These are phyloP conservation scores for Cheilosia grossa DNA, from an alignment of 2,888 invertebrate genomes.

Conservation along the genomic window DNA sequence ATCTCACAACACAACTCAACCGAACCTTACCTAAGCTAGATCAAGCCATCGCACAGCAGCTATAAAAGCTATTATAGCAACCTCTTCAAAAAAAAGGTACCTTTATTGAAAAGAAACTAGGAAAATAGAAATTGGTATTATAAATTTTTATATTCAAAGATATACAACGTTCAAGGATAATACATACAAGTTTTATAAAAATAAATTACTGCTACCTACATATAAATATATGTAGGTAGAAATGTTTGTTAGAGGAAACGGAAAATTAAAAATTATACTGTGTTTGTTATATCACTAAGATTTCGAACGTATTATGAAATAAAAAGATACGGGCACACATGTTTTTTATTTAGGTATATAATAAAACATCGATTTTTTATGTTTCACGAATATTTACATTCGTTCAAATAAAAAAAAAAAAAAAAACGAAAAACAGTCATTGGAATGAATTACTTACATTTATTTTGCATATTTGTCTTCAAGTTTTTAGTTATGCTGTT, in stretches of 20 bases:
- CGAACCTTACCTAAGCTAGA: too few relatives aligned
- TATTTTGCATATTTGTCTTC: conserved; percentile 6
- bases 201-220: conserved; percentile 18
- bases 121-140: not conserved
- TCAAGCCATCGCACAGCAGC: too few relatives aligned
- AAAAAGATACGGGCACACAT: not conserved
- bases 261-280: not conserved
- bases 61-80: too few relatives aligned
- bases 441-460: not conserved
- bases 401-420: not conserved
- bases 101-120: too few relatives aligned
- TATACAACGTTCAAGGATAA: not conserved
- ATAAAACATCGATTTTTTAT: not conserved
- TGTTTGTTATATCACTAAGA: not conserved
- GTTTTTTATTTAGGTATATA: not conserved
- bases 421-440: too few relatives aligned
- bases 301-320: not conserved
- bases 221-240: not conserved
- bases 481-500: not conserved
- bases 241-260: not conserved
- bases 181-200: conserved; percentile 7
- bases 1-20: too few relatives aligned
- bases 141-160: conserved; percentile 11
- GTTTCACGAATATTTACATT: not conserved
- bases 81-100: too few relatives aligned